Conservation (phyloP, 2,797 vertebrate genomes). For the Melanotaenia nigrans region DNA sequence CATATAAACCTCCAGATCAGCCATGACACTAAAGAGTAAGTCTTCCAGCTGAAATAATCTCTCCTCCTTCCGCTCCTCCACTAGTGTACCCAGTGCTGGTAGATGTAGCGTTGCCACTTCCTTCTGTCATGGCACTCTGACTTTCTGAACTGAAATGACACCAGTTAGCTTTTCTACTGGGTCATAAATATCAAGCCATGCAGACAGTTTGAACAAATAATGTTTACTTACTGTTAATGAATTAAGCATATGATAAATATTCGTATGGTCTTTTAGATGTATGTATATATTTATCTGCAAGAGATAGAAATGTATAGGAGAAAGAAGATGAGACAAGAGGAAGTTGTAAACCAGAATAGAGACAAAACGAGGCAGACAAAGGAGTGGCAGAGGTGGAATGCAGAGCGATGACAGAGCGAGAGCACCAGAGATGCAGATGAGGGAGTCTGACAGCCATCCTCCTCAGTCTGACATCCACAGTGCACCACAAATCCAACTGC, state of each 20-base stretch:
- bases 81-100: neutral
- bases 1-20: constrained; percentile 76
- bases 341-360: constrained; percentile 15
- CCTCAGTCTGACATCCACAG: constrained; percentile 49
- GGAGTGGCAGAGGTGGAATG: constrained; percentile 33
- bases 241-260: neutral
- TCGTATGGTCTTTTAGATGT: neutral
- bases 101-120: neutral
- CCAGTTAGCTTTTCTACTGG: neutral
- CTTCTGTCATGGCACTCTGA: constrained; percentile 14
- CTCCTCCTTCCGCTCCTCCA: neutral
- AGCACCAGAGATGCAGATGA: constrained; percentile 29
- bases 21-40: constrained; percentile 86
- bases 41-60: constrained; percentile 33
- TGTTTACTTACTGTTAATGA: neutral
- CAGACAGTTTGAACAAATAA: neutral
- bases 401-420: constrained; percentile 27
- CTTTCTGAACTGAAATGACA: constrained; percentile 64
- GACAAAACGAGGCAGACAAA: constrained; percentile 23
- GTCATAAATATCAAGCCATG: neutral
- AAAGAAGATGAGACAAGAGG: constrained; percentile 1
- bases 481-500: constrained; percentile 20
- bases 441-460: constrained; percentile 63
- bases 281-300: neutral
- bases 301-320: neutral